Evolutionary conservation across 2,113 vertebrate species (phyloP).

Genomic region (Myotis lucifugus): DNA sequence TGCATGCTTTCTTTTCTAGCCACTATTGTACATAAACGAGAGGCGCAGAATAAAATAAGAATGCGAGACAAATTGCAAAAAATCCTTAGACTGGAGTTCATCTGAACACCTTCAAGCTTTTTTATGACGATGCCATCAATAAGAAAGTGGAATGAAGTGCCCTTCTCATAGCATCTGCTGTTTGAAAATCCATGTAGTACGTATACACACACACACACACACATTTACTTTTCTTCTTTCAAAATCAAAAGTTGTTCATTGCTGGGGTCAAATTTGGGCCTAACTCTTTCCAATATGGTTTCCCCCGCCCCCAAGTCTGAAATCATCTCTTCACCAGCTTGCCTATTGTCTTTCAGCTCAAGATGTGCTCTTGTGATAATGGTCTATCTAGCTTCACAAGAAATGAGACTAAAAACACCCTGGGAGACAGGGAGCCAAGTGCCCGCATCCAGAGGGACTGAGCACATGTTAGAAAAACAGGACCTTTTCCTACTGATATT

Average conservation of each 20-base stretch:
- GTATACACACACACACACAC: not conserved
- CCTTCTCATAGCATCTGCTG: not conserved
- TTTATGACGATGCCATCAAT: not conserved
- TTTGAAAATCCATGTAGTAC: not conserved
- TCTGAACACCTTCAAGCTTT: not conserved
- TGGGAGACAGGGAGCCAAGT: not conserved
- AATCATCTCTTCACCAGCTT: not conserved
- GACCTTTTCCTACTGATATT: not conserved
- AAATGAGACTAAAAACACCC: slow-evolving; percentile 7
- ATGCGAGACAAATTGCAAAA: not conserved
- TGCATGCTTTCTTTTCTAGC: slow-evolving; percentile 10
- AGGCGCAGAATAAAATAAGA: not conserved
- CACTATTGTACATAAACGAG: not conserved
- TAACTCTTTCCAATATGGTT: not conserved
- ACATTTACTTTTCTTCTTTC: not conserved
- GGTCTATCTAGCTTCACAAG: not conserved
- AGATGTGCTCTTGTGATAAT: slow-evolving; percentile 16
- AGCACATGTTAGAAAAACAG: slow-evolving; percentile 31
- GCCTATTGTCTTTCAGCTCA: not conserved
- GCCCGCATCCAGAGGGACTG: not conserved
- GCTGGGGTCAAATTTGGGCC: not conserved
- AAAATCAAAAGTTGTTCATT: slow-evolving; percentile 48
- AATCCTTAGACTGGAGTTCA: slow-evolving; percentile 24
- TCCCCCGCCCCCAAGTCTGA: not conserved
- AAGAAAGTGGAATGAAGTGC: not conserved